Evolutionary conservation across 92 coral and sea anemone species (phyloP).

Genomic region (Diadumene lineata): DNA sequence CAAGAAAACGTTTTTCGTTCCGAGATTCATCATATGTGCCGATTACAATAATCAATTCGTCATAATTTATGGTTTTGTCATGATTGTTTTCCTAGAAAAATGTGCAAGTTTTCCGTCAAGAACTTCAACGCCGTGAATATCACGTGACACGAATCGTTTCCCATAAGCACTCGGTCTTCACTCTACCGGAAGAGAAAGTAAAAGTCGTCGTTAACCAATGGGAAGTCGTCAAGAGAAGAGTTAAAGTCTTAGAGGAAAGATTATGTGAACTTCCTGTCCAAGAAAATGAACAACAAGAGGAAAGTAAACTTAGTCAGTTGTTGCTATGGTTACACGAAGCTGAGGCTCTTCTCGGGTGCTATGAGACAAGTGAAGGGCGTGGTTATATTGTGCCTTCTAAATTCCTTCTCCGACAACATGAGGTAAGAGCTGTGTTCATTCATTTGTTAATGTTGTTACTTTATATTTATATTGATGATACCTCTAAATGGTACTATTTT

Average conservation of each 20-base stretch:
- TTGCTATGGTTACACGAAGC: slow-evolving; percentile 95
- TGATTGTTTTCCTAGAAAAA: slow-evolving; percentile 21
- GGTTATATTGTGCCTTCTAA: slow-evolving; percentile 67
- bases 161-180: slow-evolving; percentile 54
- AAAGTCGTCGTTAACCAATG: slow-evolving; percentile 83
- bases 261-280: slow-evolving; percentile 62
- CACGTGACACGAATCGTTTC: slow-evolving; percentile 64
- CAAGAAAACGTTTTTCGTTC: no score
- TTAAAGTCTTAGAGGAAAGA: slow-evolving; percentile 84
- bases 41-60: no score
- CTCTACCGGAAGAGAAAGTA: slow-evolving; percentile 79
- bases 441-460: no score
- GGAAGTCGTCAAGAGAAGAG: slow-evolving; percentile 88
- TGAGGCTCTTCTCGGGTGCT: slow-evolving; percentile 80
- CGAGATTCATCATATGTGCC: no score
- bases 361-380: slow-evolving; percentile 64
- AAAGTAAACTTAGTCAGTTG: slow-evolving; percentile 72
- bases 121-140: slow-evolving; percentile 70
- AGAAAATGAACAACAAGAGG: slow-evolving; percentile 31
- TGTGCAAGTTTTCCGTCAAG: slow-evolving; percentile 78
- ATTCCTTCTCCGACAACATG: slow-evolving; percentile 76
- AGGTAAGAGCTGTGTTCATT: slow-evolving; percentile 67
- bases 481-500: no score
- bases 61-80: neutral
- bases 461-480: no score